Evolutionary conservation across 2,888 invertebrate genomes (phyloP).

Genomic region (Tromatobia lineatoria): DNA sequence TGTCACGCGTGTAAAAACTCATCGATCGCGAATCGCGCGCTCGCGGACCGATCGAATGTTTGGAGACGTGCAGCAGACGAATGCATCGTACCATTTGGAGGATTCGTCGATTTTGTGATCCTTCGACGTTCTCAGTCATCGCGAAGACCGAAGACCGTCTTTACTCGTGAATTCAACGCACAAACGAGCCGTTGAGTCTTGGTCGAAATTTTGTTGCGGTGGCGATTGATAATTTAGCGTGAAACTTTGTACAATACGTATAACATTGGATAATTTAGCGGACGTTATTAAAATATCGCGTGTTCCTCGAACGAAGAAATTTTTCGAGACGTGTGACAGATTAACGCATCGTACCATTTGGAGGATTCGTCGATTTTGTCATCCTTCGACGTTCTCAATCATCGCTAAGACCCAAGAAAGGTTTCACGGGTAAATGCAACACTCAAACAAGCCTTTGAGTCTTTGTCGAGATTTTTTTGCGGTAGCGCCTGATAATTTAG

Average conservation of each 20-base stretch:
- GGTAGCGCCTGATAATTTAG: too few relatives aligned
- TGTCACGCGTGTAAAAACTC: conserved; percentile 80
- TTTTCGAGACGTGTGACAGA: conserved; percentile 20
- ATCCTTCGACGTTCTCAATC: background rate
- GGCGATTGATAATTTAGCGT: too few relatives aligned
- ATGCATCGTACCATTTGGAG: background rate
- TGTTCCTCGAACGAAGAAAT: background rate
- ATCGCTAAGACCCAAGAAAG: background rate
- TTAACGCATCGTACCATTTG: background rate
- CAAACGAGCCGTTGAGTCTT: too few relatives aligned
- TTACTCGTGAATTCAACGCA: background rate
- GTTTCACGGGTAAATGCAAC: background rate
- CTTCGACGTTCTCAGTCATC: conserved; percentile 3
- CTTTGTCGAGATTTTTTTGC: too few relatives aligned
- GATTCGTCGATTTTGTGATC: conserved; percentile 2
- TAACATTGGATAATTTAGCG: too few relatives aligned
- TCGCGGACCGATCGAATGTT: conserved; percentile 31
- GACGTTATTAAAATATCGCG: conserved; percentile 7
- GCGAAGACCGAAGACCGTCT: background rate
- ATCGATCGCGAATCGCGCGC: conserved; percentile 66
- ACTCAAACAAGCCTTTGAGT: too few relatives aligned
- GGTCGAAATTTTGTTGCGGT: too few relatives aligned
- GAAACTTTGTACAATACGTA: too few relatives aligned
- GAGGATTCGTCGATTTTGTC: background rate
- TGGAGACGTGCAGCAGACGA: conserved; percentile 12